Conservation (phyloP, 2,797 vertebrate genomes). For the Xenentodon cancila region DNA sequence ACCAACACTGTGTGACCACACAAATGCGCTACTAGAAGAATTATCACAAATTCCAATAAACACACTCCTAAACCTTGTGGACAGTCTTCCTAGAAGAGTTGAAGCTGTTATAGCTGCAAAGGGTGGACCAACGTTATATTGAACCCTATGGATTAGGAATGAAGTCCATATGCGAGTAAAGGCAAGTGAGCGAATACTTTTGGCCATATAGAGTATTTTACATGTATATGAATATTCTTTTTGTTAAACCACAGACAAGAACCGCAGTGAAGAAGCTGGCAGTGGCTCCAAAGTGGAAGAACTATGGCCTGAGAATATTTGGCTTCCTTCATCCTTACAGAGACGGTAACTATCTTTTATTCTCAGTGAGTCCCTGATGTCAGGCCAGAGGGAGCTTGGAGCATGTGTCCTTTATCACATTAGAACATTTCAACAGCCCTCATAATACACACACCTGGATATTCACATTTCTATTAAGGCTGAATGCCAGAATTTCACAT, state of each 20-base stretch:
- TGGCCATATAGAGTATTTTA: no score
- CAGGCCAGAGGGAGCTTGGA: slow-evolving; percentile 27
- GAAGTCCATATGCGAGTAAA: no score
- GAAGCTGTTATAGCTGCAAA: no score
- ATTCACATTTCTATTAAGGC: slow-evolving; percentile 56
- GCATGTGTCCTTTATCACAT: slow-evolving; percentile 49
- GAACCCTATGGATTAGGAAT: no score
- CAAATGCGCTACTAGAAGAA: no score
- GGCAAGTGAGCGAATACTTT: no score
- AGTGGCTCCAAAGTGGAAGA: slow-evolving; percentile 98
- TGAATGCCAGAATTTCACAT: slow-evolving; percentile 55
- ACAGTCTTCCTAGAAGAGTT: no score
- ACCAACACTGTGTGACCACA: no score
- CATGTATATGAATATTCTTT: slow-evolving; percentile 5
- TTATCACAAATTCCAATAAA: no score
- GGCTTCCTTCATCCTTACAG: slow-evolving; percentile 96
- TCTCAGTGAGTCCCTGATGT: slow-evolving; percentile 33
- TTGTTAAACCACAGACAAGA: slow-evolving; percentile 82
- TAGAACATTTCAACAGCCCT: slow-evolving; percentile 38
- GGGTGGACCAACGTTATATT: no score
- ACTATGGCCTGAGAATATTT: slow-evolving; percentile 95
- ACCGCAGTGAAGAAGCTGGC: slow-evolving; percentile 95
- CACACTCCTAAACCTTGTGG: no score
- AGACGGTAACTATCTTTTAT: slow-evolving; percentile 86
- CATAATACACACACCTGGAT: slow-evolving; percentile 47